Conservation (phyloP, 2,888 invertebrate genomes). For the Myopa tessellatipennis region DNA sequence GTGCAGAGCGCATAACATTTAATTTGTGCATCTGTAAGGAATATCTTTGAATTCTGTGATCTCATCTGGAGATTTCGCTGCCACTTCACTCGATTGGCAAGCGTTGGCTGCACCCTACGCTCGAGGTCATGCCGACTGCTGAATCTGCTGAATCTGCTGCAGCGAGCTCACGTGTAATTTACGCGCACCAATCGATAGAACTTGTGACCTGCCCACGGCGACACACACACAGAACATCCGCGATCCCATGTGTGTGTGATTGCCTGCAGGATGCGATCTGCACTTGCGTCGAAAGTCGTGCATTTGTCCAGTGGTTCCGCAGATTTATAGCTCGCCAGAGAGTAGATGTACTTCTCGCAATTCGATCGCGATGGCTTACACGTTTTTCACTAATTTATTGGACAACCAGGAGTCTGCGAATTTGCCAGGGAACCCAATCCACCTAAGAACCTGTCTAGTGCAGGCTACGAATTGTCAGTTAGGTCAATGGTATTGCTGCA, state of each 20-base stretch:
- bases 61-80: neutral
- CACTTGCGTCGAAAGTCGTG: conserved; percentile 31
- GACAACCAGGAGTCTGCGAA: neutral
- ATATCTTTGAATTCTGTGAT: conserved; percentile 46
- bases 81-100: neutral
- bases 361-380: conserved; percentile 30
- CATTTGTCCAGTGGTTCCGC: conserved; percentile 28
- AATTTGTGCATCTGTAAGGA: conserved; percentile 53
- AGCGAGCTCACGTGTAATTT: conserved; percentile 38
- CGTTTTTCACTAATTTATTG: conserved; percentile 34
- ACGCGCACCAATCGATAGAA: conserved; percentile 32
- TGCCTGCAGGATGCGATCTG: conserved; percentile 28
- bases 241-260: too few species aligned
- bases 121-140: conserved; percentile 22
- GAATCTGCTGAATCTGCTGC: neutral
- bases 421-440: too few species aligned
- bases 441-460: too few species aligned
- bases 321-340: conserved; percentile 24
- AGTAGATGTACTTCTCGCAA: neutral
- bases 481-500: too few species aligned
- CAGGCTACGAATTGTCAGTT: too few species aligned
- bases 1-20: conserved; percentile 55
- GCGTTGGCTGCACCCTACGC: neutral
- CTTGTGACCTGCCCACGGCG: conserved; percentile 28
- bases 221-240: neutral